Evolutionary conservation across 2,888 invertebrate genomes (phyloP), one percentile per base, ranked within the genome.

Genomic region (Drosophila leonis): DNA sequence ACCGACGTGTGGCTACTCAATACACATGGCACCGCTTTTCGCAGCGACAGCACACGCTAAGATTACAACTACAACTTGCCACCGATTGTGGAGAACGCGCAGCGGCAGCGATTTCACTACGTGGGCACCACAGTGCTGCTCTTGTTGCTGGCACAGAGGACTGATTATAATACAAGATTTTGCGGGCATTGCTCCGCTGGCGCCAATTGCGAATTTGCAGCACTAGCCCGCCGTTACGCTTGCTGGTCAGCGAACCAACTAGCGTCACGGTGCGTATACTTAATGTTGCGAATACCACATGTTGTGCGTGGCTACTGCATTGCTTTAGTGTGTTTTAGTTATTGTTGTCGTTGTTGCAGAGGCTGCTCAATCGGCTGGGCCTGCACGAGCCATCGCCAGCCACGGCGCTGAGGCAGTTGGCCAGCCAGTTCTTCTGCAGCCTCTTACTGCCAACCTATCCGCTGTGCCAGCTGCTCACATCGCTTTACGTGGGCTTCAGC

Each of bases 401-500:
- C 24, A 24, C 24, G n/a, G n/a, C 24, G 4, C 91, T 92, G 78
- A 91, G 90, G 85, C 92, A 92, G 87, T 83, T 92, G 87, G 92
- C 91, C 72, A 91, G 90, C 61, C 90, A 90, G 70, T 78, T 89
- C 60, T 79, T 92, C 39, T 92, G 92, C 76, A 88, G 84, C 64
- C 77, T 85, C 74, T 80, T 85, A 49, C 82, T 85, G 71, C 90
- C 90, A 81, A 90, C 91, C 80, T 88, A 89, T 72, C 88, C 88
- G 72, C 90, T 91, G 42, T 92, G 90, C 81, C 75, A 89, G 75
- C 81, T 92, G 67, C 81, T 90, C 75, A 86, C 88, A 65, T 91
- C 91, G 78, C 83, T 92, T 70, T 88, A 87, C 62, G 92, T 92
- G 78, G 91, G 91, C 80, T 92, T 92, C 83, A 92, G 92, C 80